Percentiles rank a stretch among this genome's conserved stretches.
These are phyloP conservation scores for Calyptommatus sinebrachiatus DNA, from an alignment of 2,113 vertebrate species.

Conservation along the genomic window DNA sequence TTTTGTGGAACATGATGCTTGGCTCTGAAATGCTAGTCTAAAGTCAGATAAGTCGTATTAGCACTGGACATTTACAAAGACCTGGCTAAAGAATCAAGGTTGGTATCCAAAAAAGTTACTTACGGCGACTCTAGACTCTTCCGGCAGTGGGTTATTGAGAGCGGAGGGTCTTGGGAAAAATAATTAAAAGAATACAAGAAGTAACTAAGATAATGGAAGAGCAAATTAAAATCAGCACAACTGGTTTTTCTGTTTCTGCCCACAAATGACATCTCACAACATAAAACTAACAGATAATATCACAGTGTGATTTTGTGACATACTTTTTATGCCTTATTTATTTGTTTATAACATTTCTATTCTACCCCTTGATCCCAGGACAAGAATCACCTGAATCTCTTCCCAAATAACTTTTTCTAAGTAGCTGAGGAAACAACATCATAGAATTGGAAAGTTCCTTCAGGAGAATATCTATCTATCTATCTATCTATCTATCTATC, in stretches of 20 bases:
- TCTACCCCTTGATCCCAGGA: too few species aligned
- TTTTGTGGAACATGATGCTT: too few species aligned
- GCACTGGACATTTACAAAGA: neutral
- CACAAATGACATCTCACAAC: neutral
- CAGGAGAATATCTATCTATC: neutral
- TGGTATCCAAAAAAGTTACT: slow-evolving; percentile 69
- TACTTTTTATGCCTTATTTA: too few species aligned
- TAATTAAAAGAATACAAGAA: slow-evolving; percentile 45
- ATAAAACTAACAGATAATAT: neutral
- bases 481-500: too few species aligned
- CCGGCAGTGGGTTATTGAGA: slow-evolving; percentile 98
- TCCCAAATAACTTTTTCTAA: neutral
- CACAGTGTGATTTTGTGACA: neutral
- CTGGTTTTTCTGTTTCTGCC: slow-evolving; percentile 10
- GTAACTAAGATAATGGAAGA: slow-evolving; percentile 60
- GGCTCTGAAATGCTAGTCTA: too few species aligned
- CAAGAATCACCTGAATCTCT: neutral
- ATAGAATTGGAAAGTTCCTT: neutral
- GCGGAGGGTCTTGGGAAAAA: slow-evolving; percentile 89
- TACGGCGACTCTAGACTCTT: slow-evolving; percentile 99
- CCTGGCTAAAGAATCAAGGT: slow-evolving; percentile 10
- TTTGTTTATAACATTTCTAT: too few species aligned
- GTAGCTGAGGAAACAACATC: neutral
- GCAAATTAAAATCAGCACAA: slow-evolving; percentile 34
- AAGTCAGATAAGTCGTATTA: too few species aligned